These are phyloP conservation scores for Temnothorax unifasciatus DNA, from an alignment of 2,888 invertebrate species.

Conservation along the genomic window DNA sequence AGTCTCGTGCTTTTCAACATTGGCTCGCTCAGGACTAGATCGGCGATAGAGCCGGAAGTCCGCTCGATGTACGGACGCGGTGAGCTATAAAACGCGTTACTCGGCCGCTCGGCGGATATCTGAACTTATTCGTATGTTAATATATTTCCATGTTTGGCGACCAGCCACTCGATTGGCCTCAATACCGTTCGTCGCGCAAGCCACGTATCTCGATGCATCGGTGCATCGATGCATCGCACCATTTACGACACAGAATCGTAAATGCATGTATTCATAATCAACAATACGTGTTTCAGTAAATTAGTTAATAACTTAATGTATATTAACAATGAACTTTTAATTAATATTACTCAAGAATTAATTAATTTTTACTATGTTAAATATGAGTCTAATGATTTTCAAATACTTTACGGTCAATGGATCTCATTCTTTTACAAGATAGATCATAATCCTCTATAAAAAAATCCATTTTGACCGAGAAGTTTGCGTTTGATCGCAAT, in stretches of 20 bases:
- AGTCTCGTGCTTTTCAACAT: neutral
- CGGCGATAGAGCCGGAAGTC: slow-evolving; percentile 50
- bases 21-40: slow-evolving; percentile 2
- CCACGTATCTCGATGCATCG: slow-evolving; percentile 52
- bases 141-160: slow-evolving; percentile 78
- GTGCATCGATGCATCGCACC: slow-evolving; percentile 46
- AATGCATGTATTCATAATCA: neutral
- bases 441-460: too few species aligned
- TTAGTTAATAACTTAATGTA: neutral
- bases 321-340: neutral
- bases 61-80: slow-evolving; percentile 66
- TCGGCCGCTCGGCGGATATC: slow-evolving; percentile 63
- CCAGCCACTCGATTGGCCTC: slow-evolving; percentile 73
- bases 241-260: slow-evolving; percentile 7
- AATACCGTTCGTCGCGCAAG: slow-evolving; percentile 50
- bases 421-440: neutral
- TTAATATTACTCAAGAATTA: neutral
- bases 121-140: slow-evolving; percentile 80
- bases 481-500: too few species aligned
- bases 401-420: neutral
- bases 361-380: neutral
- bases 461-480: too few species aligned
- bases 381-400: neutral
- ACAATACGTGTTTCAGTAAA: slow-evolving; percentile 14
- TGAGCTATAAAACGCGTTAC: slow-evolving; percentile 73